phyloP scores from a whole-genome alignment of 2,113 vertebrate species.

The Pycnonotus jocosus region DNA sequence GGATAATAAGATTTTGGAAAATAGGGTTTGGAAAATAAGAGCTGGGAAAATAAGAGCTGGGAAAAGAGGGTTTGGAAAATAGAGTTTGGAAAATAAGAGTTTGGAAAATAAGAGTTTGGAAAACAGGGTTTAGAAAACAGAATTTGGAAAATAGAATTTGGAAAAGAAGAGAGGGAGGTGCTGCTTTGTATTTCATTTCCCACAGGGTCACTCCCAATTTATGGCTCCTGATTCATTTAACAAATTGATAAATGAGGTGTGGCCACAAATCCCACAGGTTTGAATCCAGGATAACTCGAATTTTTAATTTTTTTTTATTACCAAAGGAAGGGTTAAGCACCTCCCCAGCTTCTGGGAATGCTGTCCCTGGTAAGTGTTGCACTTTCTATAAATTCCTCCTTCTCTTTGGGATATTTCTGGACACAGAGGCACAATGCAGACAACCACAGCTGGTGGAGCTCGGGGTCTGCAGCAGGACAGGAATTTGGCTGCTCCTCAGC shows the following conservation, averaged over 20 bases:
- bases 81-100: too few relatives aligned
- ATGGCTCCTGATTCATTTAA: neutral
- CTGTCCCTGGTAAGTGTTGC: neutral
- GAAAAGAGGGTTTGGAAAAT: neutral
- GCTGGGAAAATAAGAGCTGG: neutral
- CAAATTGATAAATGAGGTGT: neutral
- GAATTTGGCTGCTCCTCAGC: slow-evolving; percentile 15
- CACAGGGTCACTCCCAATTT: neutral
- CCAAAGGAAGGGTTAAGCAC: neutral
- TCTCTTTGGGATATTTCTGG: neutral
- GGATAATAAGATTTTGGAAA: neutral
- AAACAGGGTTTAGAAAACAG: neutral
- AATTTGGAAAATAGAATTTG: neutral
- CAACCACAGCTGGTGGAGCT: neutral
- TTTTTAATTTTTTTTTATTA: neutral
- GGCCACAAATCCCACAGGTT: neutral
- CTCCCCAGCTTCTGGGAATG: neutral
- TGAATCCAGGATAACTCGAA: neutral
- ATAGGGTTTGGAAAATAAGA: neutral
- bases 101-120: neutral
- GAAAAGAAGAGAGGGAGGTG: neutral
- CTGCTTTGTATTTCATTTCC: neutral
- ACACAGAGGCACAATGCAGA: neutral
- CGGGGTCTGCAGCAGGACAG: neutral
- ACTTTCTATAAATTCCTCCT: neutral